Conservation (phyloP, 2,888 invertebrate species). For the Phengaris alcon region DNA sequence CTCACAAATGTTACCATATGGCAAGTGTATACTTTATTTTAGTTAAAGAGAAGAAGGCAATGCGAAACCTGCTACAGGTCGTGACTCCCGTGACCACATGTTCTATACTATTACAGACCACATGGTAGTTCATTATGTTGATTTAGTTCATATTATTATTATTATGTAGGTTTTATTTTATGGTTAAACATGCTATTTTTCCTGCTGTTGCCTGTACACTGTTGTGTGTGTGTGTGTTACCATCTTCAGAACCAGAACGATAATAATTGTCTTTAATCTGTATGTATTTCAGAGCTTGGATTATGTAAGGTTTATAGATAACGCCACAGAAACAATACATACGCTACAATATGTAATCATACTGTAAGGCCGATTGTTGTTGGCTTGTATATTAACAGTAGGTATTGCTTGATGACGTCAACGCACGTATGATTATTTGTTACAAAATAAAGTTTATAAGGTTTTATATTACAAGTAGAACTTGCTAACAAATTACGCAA, state of each 20-base stretch:
- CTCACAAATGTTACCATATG: no score
- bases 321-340: conserved; percentile 18
- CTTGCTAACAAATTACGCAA: conserved; percentile 60
- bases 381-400: neutral
- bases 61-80: no score
- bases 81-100: no score
- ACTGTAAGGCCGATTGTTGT: neutral
- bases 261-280: neutral
- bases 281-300: neutral
- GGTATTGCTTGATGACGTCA: conserved; percentile 47
- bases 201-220: no score
- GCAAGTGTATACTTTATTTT: no score
- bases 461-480: conserved; percentile 24
- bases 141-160: neutral
- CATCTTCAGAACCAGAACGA: no score
- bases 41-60: no score
- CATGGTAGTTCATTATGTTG: no score
- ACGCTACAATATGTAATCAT: neutral
- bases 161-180: neutral
- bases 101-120: no score
- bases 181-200: no score
- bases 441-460: conserved; percentile 41
- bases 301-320: conserved; percentile 20
- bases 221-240: no score
- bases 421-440: conserved; percentile 41